Evolutionary conservation across 2,888 invertebrate genomes (phyloP), one percentile per base, ranked within the genome.

Genomic region (Aspidiotus destructor): DNA sequence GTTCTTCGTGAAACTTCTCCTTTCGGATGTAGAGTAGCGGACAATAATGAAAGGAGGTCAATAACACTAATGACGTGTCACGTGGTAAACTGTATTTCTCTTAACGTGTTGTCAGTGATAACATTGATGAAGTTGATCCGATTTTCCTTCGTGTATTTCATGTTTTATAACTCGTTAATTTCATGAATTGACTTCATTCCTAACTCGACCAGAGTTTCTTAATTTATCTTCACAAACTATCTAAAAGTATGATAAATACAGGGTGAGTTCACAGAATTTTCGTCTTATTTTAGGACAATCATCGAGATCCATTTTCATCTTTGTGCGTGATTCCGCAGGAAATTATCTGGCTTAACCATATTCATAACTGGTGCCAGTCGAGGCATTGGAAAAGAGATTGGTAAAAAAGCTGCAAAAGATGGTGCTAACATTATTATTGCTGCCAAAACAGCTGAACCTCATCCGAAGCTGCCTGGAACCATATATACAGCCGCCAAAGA

Each of bases 301-400:
- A n/a, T 11, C n/a, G n/a, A 16, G 17, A 15, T 55, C 10, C 17
- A 55, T 55, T 55, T 55, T 13, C 10, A 15, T 15, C n/a, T 48
- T 48, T 48, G 3, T 1, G 6, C 48, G 3, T 48, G 3, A n/a
- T 48, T 48, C 72, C 41, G 5, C 73, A 85, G 87, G 69, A 85
- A 85, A 78, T 79, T 89, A 73, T 90, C 91, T 72, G 96, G 96
- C 5, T 86, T 87, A 73, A 97, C 97, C 3, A 79, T 95, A 68
- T 94, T 97, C 75, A 92, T 98, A 72, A 95, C 96, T 42, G 98
- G 97, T 57, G 97, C 93, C 15, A 95, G 94, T 68, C 84, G 98
- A 73, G 97, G 97, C 48, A 98, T 98, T 75, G 98, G 98, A 0
- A 90, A 94, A 79, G 89, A 88, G 16, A 96, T 98, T 73, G 97